These are phyloP conservation scores for Idaea straminata DNA, from an alignment of 2,888 invertebrate species.

Conservation along the genomic window DNA sequence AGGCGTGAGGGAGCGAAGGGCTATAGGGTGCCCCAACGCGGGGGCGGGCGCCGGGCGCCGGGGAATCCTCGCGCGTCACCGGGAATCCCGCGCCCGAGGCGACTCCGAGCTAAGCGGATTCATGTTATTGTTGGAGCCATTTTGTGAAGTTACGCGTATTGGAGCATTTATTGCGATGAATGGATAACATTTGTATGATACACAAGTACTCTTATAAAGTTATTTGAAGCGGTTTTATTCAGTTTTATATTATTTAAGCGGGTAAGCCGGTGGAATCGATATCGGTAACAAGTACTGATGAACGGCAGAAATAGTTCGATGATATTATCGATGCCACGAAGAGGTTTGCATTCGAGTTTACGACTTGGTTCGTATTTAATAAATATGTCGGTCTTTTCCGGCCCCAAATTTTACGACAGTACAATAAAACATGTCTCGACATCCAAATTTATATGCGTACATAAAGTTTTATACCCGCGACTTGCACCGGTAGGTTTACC, in stretches of 20 bases:
- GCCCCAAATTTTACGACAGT: slow-evolving; percentile 76
- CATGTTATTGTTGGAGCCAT: slow-evolving; percentile 56
- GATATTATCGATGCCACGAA: slow-evolving; percentile 71
- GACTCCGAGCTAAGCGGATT: slow-evolving; percentile 59
- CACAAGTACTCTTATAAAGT: slow-evolving; percentile 7
- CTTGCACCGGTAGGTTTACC: slow-evolving; percentile 71
- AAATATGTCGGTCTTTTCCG: slow-evolving; percentile 78
- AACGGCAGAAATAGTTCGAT: slow-evolving; percentile 62
- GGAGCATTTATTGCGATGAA: slow-evolving; percentile 27
- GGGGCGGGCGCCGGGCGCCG: slow-evolving; percentile 25
- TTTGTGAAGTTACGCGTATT: slow-evolving; percentile 49
- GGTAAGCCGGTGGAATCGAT: slow-evolving; percentile 25
- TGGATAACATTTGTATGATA: slow-evolving; percentile 17
- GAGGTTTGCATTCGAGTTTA: slow-evolving; percentile 74
- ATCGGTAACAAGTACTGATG: slow-evolving; percentile 35
- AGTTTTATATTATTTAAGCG: slow-evolving; percentile 4
- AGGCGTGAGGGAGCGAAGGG: not conserved
- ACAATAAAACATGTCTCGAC: slow-evolving; percentile 80
- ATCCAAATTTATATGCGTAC: slow-evolving; percentile 79
- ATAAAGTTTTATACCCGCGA: slow-evolving; percentile 79
- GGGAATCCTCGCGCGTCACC: slow-evolving; percentile 49
- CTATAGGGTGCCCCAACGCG: not conserved
- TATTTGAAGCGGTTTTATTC: slow-evolving; percentile 9
- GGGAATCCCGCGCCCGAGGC: slow-evolving; percentile 56
- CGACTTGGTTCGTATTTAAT: slow-evolving; percentile 78